Base-by-base conservation (phyloP, 1,140 invertebrate species). In the Portunus trituberculatus region DNA sequence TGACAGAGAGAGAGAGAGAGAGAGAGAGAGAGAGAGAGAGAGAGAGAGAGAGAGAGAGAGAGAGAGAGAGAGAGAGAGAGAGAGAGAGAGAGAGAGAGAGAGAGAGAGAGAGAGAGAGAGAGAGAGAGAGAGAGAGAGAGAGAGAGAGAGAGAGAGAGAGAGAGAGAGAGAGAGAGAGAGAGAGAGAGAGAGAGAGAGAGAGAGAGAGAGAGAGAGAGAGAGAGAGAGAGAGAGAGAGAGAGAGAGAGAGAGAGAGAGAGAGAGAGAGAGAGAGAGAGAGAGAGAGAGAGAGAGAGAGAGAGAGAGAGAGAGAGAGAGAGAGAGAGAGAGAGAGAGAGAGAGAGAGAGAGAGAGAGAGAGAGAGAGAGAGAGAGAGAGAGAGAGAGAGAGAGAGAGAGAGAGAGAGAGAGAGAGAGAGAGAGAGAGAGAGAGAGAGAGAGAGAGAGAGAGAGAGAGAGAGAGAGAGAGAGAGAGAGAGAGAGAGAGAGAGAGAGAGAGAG, bases 401-500 rank as follows among this genome's bases (percentile, higher is more conserved):
- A 59, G 52, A 59, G 52, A 39, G 39, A 76, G 67, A 76, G 67
- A 76, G 67, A 76, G 67, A 76, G 67, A 76, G 67, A 76, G 67
- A 76, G 67, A 76, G 67, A 76, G 67, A 25, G 67, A 76, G 67
- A 76, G 67, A 59, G 52, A 59, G 52, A 59, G 52, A 59, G 52
- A 59, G 52, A 59, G 52, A 59, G 52, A 59, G 52, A 59, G 52
- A 59, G 52, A 59, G 52, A 59, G 52, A 59, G 52, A 59, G 20
- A 88, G n/a, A 88, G 20, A 32, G 32, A 29, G 25, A 46, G 6
- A 39, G 31, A 88, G 32, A 88, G 20, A 39, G 46, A 20, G 16
- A 87, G 84, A 32, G 84, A 59, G 52, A 59, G 52, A 59, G 52
- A 59, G 52, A 59, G 52, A 59, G 52, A 39, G 39, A 90, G 90